Evolutionary conservation across 2,113 vertebrate genomes (phyloP), one percentile per base, ranked within the genome.

Genomic region (Prionailurus viverrinus): DNA sequence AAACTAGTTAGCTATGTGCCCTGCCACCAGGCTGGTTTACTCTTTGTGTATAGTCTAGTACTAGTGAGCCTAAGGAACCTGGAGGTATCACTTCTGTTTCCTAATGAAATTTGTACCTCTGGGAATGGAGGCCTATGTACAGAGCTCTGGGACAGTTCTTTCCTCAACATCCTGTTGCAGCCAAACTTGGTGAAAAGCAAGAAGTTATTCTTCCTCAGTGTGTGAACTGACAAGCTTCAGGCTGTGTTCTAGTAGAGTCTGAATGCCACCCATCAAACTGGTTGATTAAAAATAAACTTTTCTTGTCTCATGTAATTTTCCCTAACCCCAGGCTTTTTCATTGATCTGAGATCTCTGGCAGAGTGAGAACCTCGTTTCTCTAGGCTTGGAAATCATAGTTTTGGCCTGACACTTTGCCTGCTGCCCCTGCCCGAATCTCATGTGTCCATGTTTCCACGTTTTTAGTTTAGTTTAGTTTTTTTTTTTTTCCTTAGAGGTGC

Each of bases 341-440:
- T 83, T 63, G 53, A n/a, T 33, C 39, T 83, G 82, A 91, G 88
- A 55, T 91, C 58, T 81, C 76, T 45, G 76, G n/a, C 76, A 91
- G 76, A 74, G 18, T 51, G 63, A 74, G 81, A 95, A 79, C 33
- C 8, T 96, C 90, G 10, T 80, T 93, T 91, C 21, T 39, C 10
- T 65, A 51, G n/a, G 58, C 16, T 92, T 97, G 21, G 10, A 53
- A 78, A 83, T 94, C 29, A 33, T 58, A 86, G 27, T 95, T 96
- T 80, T 61, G 95, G 36, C 33, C 23, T 93, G 31, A 55, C 53
- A 93, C 78, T 92, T 96, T 83, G 16, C 48, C 21, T 82, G 61
- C 25, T 82, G 48, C 51, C 25, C 16, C 27, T 89, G 14, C 53
- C 36, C 86, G 25, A 89, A 71, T 91, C 51, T 91, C 36, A 58